Conservation (phyloP, 2,797 vertebrate species). For the Mastacembelus armatus region DNA sequence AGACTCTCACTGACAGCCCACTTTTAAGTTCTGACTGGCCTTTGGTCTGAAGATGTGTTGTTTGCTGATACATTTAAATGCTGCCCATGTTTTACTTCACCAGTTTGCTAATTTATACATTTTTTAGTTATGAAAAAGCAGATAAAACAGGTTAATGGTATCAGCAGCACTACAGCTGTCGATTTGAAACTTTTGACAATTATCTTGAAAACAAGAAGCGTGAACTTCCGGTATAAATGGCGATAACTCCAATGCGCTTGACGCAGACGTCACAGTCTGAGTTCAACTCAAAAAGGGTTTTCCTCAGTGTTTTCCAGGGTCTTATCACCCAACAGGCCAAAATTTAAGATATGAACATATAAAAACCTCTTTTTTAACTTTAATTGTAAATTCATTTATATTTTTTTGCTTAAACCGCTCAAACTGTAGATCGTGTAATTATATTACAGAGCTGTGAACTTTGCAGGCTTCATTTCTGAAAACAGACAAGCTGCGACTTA, state of each 20-base stretch:
- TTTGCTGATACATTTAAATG: too few relatives aligned
- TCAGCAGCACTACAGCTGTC: not conserved
- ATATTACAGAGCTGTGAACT: not conserved
- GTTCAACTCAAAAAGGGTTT: conserved; percentile 7
- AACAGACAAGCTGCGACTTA: conserved; percentile 52
- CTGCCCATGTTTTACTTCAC: too few relatives aligned
- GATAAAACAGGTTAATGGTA: too few relatives aligned
- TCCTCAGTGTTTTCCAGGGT: conserved; percentile 62
- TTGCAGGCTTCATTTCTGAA: too few relatives aligned
- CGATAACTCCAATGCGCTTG: not conserved
- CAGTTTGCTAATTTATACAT: too few relatives aligned
- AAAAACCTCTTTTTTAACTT: not conserved
- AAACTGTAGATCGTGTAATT: not conserved
- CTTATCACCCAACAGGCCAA: conserved; percentile 69
- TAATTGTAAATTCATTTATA: not conserved
- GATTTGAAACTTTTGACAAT: not conserved
- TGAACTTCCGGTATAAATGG: not conserved
- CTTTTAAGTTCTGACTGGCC: too few relatives aligned
- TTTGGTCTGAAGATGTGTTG: too few relatives aligned
- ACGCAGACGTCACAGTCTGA: conserved; percentile 8
- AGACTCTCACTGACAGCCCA: too few relatives aligned
- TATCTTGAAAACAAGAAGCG: conserved; percentile 33
- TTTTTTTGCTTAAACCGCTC: not conserved
- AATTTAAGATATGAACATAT: not conserved
- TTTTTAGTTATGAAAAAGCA: too few relatives aligned